These are phyloP conservation scores for Cataglyphis rosenhaueri DNA, from an alignment of 2,888 invertebrate species.

Conservation along the genomic window DNA sequence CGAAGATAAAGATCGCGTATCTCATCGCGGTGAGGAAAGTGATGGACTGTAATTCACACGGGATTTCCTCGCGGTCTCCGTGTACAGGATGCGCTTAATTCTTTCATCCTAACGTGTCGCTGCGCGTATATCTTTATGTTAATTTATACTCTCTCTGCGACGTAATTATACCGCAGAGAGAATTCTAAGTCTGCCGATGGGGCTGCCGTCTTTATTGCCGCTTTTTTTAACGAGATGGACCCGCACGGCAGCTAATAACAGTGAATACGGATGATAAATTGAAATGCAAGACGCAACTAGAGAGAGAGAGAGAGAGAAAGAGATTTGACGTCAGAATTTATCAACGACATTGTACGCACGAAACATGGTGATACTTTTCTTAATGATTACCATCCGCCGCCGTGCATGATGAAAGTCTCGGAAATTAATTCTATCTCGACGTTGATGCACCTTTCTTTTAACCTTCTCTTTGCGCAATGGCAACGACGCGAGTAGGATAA, in stretches of 20 bases:
- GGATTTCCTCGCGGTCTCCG: slow-evolving; percentile 48
- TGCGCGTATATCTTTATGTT: background rate
- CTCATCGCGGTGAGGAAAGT: slow-evolving; percentile 41
- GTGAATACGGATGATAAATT: slow-evolving; percentile 34
- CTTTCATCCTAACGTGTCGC: slow-evolving; percentile 29
- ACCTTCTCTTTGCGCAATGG: background rate
- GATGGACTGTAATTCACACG: slow-evolving; percentile 29
- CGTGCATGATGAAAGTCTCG: background rate
- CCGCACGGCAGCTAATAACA: slow-evolving; percentile 11
- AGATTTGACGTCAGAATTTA: slow-evolving; percentile 25
- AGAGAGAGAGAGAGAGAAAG: background rate
- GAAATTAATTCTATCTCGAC: slow-evolving; percentile 29
- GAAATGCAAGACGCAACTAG: slow-evolving; percentile 14
- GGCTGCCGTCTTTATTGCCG: background rate
- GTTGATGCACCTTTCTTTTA: slow-evolving; percentile 14
- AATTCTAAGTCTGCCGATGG: slow-evolving; percentile 14
- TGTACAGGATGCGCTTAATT: slow-evolving; percentile 32
- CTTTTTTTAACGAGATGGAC: slow-evolving; percentile 19
- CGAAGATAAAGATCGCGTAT: slow-evolving; percentile 23
- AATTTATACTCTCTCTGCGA: slow-evolving; percentile 15
- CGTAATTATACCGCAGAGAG: slow-evolving; percentile 3
- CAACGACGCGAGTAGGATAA: slow-evolving; percentile 2
- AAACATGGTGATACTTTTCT: slow-evolving; percentile 30
- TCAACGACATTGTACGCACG: slow-evolving; percentile 27
- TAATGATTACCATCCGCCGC: background rate